Percentiles rank a stretch among this genome's conserved stretches.
Conservation (phyloP, 2,113 vertebrate genomes). For the Periophthalmus modestus region DNA sequence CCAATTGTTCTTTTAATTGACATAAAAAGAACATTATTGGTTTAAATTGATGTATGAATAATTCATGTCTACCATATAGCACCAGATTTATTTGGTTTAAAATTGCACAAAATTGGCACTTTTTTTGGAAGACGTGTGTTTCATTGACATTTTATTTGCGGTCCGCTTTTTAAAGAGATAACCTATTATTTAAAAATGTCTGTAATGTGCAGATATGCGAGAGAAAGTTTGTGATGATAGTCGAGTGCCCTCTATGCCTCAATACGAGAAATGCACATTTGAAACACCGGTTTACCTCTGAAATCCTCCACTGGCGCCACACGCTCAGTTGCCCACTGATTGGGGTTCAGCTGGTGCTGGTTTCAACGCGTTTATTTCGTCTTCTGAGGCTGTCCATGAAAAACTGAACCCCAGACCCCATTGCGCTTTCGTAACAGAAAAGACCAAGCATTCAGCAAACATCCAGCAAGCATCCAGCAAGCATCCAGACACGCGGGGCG, state of each 20-base stretch:
- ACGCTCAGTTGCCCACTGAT: background rate
- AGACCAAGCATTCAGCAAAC: background rate
- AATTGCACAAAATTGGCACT: too few species aligned
- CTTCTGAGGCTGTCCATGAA: background rate
- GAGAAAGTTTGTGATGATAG: background rate
- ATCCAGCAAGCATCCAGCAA: too few species aligned
- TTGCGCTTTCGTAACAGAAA: background rate
- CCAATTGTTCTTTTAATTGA: background rate
- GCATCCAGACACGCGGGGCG: background rate
- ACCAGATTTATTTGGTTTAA: too few species aligned
- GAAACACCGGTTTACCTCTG: background rate
- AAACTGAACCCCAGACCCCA: background rate
- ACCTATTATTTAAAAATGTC: background rate
- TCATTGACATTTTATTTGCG: too few species aligned
- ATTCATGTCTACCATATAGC: too few species aligned
- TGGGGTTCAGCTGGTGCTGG: background rate
- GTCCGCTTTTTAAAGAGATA: background rate
- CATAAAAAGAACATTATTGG: background rate
- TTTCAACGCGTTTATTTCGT: background rate
- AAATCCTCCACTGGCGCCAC: background rate
- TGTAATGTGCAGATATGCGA: background rate
- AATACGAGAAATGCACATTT: background rate
- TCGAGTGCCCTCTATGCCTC: background rate
- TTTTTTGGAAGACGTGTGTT: too few species aligned
- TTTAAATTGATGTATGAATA: background rate